Percentiles rank a stretch among this genome's conserved stretches.
Evolutionary conservation across 2,888 invertebrate genomes (phyloP).

Genomic region (Macropis europaea): DNA sequence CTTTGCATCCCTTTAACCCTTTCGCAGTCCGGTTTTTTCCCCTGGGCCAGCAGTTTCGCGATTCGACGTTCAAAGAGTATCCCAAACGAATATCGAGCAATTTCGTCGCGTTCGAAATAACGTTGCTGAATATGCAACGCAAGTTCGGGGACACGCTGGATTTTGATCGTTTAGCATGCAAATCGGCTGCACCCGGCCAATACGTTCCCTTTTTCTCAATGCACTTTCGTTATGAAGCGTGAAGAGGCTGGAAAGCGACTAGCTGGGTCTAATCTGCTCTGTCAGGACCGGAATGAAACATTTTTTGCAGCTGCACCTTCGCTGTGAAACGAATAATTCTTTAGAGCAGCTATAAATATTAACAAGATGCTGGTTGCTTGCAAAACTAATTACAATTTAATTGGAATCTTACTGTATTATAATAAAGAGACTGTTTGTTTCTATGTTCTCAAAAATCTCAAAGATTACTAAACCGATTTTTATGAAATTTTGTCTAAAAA

Average conservation of each 20-base stretch:
- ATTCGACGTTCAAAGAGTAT: slow-evolving; percentile 45
- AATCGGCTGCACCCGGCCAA: slow-evolving; percentile 18
- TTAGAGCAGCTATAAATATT: no score
- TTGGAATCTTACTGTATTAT: no score
- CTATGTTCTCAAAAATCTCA: no score
- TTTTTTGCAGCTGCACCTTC: no score
- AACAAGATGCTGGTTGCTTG: no score
- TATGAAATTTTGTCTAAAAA: no score
- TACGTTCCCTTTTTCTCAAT: neutral
- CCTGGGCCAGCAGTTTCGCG: slow-evolving; percentile 18
- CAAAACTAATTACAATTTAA: no score
- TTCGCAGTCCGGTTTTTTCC: slow-evolving; percentile 24
- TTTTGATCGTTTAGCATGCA: slow-evolving; percentile 46
- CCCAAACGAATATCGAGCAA: slow-evolving; percentile 50
- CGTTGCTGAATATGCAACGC: slow-evolving; percentile 47
- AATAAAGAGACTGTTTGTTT: no score
- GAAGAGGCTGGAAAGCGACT: neutral
- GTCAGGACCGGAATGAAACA: no score
- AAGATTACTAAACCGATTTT: no score
- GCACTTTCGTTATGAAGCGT: slow-evolving; percentile 1
- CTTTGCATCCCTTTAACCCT: neutral
- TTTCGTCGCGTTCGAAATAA: slow-evolving; percentile 51
- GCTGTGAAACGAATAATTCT: no score
- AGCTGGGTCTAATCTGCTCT: neutral
- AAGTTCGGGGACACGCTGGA: slow-evolving; percentile 14